Percentiles rank a stretch among this genome's conserved stretches.
phyloP scores from a whole-genome alignment of 2,113 vertebrate genomes.

The Pollimyrus isidori region DNA sequence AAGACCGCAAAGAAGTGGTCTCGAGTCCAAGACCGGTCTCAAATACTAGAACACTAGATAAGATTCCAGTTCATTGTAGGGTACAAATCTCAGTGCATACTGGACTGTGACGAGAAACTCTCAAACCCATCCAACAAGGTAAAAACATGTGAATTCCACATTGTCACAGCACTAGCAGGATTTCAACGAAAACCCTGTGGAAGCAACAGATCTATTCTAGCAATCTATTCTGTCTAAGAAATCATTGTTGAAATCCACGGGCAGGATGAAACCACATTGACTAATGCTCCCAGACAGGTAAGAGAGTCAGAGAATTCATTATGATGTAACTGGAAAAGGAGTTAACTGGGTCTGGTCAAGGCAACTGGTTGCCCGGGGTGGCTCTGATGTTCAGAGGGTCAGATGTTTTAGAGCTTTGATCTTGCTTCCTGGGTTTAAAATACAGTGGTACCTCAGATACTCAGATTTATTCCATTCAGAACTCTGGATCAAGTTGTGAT shows the following conservation, averaged over 20 bases:
- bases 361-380: not conserved
- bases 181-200: not conserved
- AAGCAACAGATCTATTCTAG: not conserved
- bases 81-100: not conserved
- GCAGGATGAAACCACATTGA: not conserved
- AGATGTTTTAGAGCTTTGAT: not conserved
- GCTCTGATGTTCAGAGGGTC: not conserved
- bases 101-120: not conserved
- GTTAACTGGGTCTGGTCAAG: not conserved
- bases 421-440: not conserved
- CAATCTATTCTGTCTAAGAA: not conserved
- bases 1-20: too few relatives aligned
- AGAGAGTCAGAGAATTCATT: not conserved
- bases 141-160: not conserved
- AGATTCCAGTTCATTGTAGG: not conserved
- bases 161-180: not conserved
- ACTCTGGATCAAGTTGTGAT: too few relatives aligned
- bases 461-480: too few relatives aligned
- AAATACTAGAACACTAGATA: not conserved
- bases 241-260: not conserved
- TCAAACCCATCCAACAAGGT: not conserved
- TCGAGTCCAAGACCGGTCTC: too few relatives aligned
- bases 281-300: not conserved
- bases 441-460: too few relatives aligned
- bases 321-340: not conserved